Evolutionary conservation across 2,113 vertebrate genomes (phyloP).

Genomic region (Ifrita kowaldi): DNA sequence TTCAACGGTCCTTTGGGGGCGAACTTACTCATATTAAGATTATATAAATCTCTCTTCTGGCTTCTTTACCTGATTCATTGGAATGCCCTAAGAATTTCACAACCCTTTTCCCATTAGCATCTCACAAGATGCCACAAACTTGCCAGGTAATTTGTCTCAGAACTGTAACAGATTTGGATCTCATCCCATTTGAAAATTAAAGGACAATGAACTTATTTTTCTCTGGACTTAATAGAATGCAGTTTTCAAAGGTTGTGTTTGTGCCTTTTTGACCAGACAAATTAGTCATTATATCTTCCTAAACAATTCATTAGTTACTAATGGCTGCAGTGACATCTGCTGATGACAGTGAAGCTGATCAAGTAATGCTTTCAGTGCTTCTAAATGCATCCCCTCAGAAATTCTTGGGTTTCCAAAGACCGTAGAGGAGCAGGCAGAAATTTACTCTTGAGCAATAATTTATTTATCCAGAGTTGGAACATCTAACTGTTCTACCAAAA

Average conservation of each 20-base stretch:
- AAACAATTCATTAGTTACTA: constrained; percentile 74
- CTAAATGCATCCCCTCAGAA: constrained; percentile 61
- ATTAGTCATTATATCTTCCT: constrained; percentile 68
- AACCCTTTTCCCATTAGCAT: constrained; percentile 28
- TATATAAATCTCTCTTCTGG: constrained; percentile 32
- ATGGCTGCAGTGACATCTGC: constrained; percentile 73
- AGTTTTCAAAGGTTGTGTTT: constrained; percentile 59
- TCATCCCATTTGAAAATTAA: constrained; percentile 66
- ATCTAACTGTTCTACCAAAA: neutral
- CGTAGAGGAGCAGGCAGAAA: neutral
- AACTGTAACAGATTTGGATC: constrained; percentile 63
- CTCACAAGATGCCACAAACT: constrained; percentile 51
- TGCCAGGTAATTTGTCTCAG: constrained; percentile 55
- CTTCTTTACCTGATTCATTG: constrained; percentile 46
- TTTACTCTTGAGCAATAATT: neutral
- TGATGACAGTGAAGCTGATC: constrained; percentile 72
- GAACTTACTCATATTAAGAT: constrained; percentile 48
- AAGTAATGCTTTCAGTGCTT: constrained; percentile 58
- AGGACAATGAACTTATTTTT: constrained; percentile 59
- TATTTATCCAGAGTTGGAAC: neutral
- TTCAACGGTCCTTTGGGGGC: constrained; percentile 38
- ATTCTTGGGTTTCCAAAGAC: neutral
- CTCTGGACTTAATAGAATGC: constrained; percentile 49
- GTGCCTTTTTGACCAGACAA: constrained; percentile 69
- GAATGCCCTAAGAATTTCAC: neutral